Evolutionary conservation across 1,140 invertebrate genomes (phyloP), one percentile per base, ranked within the genome.

Genomic region (Phthorimaea operculella): DNA sequence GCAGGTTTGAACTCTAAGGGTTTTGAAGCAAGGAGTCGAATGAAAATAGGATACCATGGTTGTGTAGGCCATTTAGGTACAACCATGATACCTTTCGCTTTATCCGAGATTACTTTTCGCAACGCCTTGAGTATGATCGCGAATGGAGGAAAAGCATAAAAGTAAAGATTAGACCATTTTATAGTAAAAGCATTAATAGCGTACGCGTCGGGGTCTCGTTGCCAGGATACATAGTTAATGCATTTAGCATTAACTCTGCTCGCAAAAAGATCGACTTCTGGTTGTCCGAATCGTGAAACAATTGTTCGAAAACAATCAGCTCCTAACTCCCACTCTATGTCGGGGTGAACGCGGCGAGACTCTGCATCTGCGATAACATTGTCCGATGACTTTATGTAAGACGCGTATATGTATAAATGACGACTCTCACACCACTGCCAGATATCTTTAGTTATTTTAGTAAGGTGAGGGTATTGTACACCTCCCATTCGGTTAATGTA

Each of bases 391-490:
- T 36, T 53, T 11, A 58, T 58, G n/a, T 58, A 58, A 12, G 42
- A 48, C 8, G 57, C 57, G 33, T 39, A 54, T 2, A 58, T 21
- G 42, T 14, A 50, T 8, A 58, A 1, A 50, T 52, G 16, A 1
- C 51, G 21, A 7, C 15, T 28, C 18, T 58, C 57, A 48, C 57
- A 58, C 57, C 57, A 58, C 21, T 58, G 57, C 57, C 57, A 58
- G 28, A 58, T 42, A 2, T 54, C 16, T 42, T 36, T 47, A 21
- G 51, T 28, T 4, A 58, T 42, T n/a, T 54, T n/a, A 11, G 42
- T 58, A 4, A 58, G 15, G 16, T 58, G 56, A 5, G 56, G 50
- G 18, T 33, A 58, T 39, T 52, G 56, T 8, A 58, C 28, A 16
- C 54, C 45, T 4, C 54, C 54, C 45, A 50, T 50, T 3, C 45